A percentile compares a stretch with the other conserved stretches of the same genome.
These are phyloP conservation scores for Lochmaea crataegi DNA, from an alignment of 2,888 invertebrate species.

Conservation along the genomic window DNA sequence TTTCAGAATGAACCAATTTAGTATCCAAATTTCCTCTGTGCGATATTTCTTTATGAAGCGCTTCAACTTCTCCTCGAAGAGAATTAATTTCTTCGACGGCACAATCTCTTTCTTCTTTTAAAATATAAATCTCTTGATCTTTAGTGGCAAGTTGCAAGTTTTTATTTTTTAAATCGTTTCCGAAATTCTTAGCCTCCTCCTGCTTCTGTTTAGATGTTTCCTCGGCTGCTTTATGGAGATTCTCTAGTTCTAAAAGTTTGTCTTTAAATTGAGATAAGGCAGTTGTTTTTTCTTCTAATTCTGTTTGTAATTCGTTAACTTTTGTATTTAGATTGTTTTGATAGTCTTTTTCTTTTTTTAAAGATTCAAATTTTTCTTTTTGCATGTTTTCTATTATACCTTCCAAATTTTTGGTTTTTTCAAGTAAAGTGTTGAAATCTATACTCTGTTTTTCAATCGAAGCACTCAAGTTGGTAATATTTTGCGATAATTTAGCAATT, in stretches of 20 bases:
- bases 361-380: slow-evolving; percentile 30
- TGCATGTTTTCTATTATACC: slow-evolving; percentile 33
- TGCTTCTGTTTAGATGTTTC: slow-evolving; percentile 22
- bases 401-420: slow-evolving; percentile 40
- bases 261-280: slow-evolving; percentile 29
- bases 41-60: slow-evolving; percentile 33
- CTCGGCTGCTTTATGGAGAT: slow-evolving; percentile 25
- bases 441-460: slow-evolving; percentile 40
- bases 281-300: slow-evolving; percentile 33
- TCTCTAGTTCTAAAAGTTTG: slow-evolving; percentile 36
- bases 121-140: slow-evolving; percentile 36
- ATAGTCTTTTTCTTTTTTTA: slow-evolving; percentile 45
- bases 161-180: slow-evolving; percentile 30
- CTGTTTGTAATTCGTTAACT: slow-evolving; percentile 39
- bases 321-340: slow-evolving; percentile 41
- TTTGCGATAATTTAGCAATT: slow-evolving; percentile 33
- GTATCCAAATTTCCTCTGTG: slow-evolving; percentile 24
- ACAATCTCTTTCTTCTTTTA: slow-evolving; percentile 40
- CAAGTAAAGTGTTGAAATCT: slow-evolving; percentile 46
- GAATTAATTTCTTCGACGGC: slow-evolving; percentile 40
- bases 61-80: slow-evolving; percentile 44
- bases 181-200: slow-evolving; percentile 27
- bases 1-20: slow-evolving; percentile 27
- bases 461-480: slow-evolving; percentile 30
- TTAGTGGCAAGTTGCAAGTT: slow-evolving; percentile 30